Base-by-base conservation (phyloP, 2,113 vertebrate genomes). In the Protobothrops flavoviridis region DNA sequence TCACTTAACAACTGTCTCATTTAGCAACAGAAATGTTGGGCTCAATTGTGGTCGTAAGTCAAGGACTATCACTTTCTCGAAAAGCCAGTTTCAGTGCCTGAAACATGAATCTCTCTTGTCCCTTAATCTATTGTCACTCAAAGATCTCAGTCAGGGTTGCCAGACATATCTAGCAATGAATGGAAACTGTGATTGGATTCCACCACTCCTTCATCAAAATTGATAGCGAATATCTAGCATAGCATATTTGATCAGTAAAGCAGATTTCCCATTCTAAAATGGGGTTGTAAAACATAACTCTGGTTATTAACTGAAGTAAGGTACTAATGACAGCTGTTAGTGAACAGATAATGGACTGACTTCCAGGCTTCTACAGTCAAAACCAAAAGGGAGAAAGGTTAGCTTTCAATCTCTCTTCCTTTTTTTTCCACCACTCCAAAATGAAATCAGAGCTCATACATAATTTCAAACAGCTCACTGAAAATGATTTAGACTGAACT, bases 401-500 rank as follows among this genome's bases (percentile, higher is more conserved):
- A 86, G n/a, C 57, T 53, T 87, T 81, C 23, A 85, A 43, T 59
- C 39, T 90, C 8, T 23, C 56, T 87, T 85, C 43, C 29, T 39
- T 53, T 56, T 56, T 33, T 89, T 43, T 12, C 15, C 15, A 52
- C 50, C 29, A 21, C 23, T 39, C 56, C 74, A 15, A 69, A 64
- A 64, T 24, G 24, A 57, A 93, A 90, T 86, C 81, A 69, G 23
- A 90, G 56, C 89, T 93, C 92, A 90, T 93, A 52, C 74, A 90
- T 93, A 90, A 93, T 93, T 93, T 89, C 81, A 87, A 43, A 57
- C 81, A 93, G 57, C 45, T 90, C 55, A 39, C 56, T 53, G 21
- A 64, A 90, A 90, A 87, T 69, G 56, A 93, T 93, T 93, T 87
- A 87, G 81, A 86, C 74, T 90, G 92, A 93, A 90, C 89, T 86